These are phyloP conservation scores for Acrocera orbiculus DNA, from an alignment of 2,888 invertebrate genomes.

Conservation along the genomic window DNA sequence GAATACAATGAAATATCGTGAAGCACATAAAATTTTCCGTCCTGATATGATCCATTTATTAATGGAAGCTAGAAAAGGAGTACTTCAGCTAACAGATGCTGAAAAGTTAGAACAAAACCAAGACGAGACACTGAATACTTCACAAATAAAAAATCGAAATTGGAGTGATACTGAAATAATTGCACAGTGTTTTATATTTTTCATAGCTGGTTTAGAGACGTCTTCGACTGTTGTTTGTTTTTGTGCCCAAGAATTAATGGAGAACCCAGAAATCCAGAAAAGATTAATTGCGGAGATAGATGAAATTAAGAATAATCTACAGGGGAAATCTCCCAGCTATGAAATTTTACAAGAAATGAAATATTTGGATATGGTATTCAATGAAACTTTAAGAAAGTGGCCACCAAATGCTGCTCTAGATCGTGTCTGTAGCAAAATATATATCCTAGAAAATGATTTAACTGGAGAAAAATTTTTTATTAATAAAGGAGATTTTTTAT, in stretches of 20 bases:
- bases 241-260: constrained; percentile 37
- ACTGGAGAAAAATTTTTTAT: constrained; percentile 19
- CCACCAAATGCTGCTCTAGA: constrained; percentile 33
- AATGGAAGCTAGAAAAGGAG: constrained; percentile 33
- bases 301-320: constrained; percentile 28
- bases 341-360: constrained; percentile 38
- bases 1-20: constrained; percentile 32
- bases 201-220: constrained; percentile 40
- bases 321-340: constrained; percentile 35
- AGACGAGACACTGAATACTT: constrained; percentile 8
- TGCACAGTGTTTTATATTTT: constrained; percentile 39
- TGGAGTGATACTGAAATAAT: constrained; percentile 37
- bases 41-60: constrained; percentile 39
- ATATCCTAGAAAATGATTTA: constrained; percentile 21
- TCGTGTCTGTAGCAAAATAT: constrained; percentile 36
- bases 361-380: constrained; percentile 39
- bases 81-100: too few relatives aligned
- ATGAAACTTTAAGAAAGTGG: constrained; percentile 37
- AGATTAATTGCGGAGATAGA: constrained; percentile 37
- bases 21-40: constrained; percentile 31
- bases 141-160: too few relatives aligned
- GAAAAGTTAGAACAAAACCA: too few relatives aligned
- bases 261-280: constrained; percentile 39
- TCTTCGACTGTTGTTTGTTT: constrained; percentile 32
- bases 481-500: constrained; percentile 18